Conservation (phyloP, 2,888 invertebrate genomes). For the Brachypalpus laphriformis region DNA sequence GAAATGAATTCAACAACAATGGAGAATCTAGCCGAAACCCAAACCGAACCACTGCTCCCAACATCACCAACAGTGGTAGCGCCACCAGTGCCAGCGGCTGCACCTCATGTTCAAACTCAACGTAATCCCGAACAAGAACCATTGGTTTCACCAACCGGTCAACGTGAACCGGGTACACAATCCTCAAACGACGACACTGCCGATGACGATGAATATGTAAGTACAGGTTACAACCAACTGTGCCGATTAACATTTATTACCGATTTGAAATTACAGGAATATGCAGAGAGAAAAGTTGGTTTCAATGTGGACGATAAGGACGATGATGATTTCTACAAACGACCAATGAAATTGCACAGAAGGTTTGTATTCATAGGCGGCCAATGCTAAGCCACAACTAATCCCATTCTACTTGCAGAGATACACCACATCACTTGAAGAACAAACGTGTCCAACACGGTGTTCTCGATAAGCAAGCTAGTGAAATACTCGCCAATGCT, state of each 20-base stretch:
- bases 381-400: background rate
- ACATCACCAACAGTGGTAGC: conserved; percentile 74
- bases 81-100: conserved; percentile 48
- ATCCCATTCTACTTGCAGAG: conserved; percentile 90
- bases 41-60: conserved; percentile 75
- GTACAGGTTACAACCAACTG: conserved; percentile 75
- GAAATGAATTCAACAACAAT: conserved; percentile 78
- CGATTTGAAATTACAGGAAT: conserved; percentile 80
- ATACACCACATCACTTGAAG: conserved; percentile 99
- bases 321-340: conserved; percentile 82
- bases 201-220: conserved; percentile 87
- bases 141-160: conserved; percentile 68
- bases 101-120: conserved; percentile 67
- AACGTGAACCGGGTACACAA: conserved; percentile 63
- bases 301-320: conserved; percentile 84
- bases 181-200: conserved; percentile 85
- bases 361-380: conserved; percentile 77
- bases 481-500: conserved; percentile 85
- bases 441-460: conserved; percentile 94
- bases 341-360: conserved; percentile 82
- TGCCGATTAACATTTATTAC: conserved; percentile 14
- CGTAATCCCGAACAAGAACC: conserved; percentile 63
- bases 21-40: conserved; percentile 78
- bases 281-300: conserved; percentile 86
- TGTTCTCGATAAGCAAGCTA: conserved; percentile 87